Conservation (phyloP, 2,797 vertebrate species). For the Crenichthys baileyi region DNA sequence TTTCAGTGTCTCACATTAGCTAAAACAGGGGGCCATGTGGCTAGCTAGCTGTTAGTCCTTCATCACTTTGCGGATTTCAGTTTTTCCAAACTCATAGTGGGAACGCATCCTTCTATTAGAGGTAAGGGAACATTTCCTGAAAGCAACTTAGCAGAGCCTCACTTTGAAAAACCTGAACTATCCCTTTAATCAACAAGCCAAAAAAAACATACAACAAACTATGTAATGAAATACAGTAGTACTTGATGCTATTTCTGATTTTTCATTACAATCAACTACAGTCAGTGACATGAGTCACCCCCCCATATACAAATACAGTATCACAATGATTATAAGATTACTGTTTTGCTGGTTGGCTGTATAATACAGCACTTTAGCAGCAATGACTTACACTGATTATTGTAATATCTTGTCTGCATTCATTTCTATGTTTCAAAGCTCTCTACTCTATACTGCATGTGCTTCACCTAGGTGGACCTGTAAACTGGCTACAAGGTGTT, state of each 20-base stretch:
- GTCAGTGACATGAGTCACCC: no score
- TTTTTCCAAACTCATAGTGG: no score
- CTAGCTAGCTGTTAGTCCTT: no score
- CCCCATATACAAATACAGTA: no score
- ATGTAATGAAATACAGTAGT: not conserved
- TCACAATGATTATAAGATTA: no score
- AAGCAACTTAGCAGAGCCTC: not conserved
- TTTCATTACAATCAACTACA: no score
- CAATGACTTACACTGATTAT: not conserved
- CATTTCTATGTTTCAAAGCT: slow-evolving; percentile 1
- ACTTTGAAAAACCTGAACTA: not conserved
- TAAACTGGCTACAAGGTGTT: slow-evolving; percentile 19
- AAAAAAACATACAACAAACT: not conserved
- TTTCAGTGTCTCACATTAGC: no score
- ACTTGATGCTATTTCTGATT: no score
- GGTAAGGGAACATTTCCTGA: not conserved
- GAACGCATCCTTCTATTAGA: not conserved
- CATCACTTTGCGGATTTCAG: no score
- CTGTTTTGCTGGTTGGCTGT: not conserved
- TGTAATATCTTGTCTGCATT: not conserved
- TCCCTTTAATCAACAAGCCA: not conserved
- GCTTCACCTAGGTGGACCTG: slow-evolving; percentile 3
- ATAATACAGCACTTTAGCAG: not conserved
- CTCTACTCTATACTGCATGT: not conserved
- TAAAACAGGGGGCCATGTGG: no score